Conservation (phyloP, 2,888 invertebrate species). For the Cheilosia pagana region DNA sequence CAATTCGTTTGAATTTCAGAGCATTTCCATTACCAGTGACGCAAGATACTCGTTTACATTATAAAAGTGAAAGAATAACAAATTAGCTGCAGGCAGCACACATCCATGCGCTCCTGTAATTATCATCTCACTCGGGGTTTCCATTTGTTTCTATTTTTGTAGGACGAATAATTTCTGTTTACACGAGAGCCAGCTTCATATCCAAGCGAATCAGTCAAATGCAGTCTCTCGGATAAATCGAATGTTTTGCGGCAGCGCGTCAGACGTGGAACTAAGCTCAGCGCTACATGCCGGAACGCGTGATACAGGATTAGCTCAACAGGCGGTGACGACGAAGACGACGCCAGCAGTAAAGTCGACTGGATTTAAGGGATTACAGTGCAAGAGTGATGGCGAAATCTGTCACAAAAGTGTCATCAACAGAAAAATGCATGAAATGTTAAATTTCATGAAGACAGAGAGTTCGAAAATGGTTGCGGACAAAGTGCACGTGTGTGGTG, state of each 20-base stretch:
- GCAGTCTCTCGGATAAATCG: conserved; percentile 78
- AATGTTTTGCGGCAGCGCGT: conserved; percentile 76
- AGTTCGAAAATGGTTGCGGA: conserved; percentile 38
- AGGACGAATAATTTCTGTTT: conserved; percentile 78
- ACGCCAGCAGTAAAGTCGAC: conserved; percentile 17
- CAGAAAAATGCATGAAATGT: conserved; percentile 64
- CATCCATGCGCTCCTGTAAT: conserved; percentile 46
- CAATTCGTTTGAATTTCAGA: conserved; percentile 16
- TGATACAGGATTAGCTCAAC: conserved; percentile 54
- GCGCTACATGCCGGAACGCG: conserved; percentile 22
- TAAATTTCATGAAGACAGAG: conserved; percentile 59
- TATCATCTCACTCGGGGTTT: conserved; percentile 51
- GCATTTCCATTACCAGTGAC: conserved; percentile 25
- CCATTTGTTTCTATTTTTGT: conserved; percentile 74
- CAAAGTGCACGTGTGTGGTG: conserved; percentile 41
- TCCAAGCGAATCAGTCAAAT: conserved; percentile 76
- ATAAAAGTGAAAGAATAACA: conserved; percentile 26
- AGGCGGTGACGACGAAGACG: conserved; percentile 14
- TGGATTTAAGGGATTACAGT: conserved; percentile 47
- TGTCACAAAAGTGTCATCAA: conserved; percentile 53
- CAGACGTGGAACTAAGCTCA: conserved; percentile 59
- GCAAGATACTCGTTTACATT: conserved; percentile 19
- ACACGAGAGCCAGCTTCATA: conserved; percentile 75
- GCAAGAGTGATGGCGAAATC: conserved; percentile 57
- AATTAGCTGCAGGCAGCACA: conserved; percentile 45